Base-by-base conservation (phyloP, 2,888 invertebrate species). In the Graphium colonna region DNA sequence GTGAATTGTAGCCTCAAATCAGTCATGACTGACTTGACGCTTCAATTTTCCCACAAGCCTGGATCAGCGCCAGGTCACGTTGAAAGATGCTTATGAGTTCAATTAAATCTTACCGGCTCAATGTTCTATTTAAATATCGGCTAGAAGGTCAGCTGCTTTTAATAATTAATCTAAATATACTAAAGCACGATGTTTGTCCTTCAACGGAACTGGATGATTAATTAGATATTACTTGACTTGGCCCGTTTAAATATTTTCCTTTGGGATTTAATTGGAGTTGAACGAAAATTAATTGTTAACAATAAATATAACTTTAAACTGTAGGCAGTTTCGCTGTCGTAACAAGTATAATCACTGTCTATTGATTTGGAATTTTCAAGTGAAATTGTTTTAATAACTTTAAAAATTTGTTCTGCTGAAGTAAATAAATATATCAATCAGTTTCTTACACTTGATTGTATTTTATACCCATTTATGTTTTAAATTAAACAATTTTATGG, bases 1-100 rank as follows among this genome's bases (percentile, higher is more conserved):
- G n/a, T n/a, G n/a, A n/a, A n/a, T n/a, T n/a, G n/a, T n/a, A n/a
- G n/a, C n/a, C n/a, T n/a, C n/a, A n/a, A n/a, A n/a, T 43, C 15
- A 18, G 9, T 33, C 41, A 41, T 21, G 13, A 36, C 28, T 18
- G 16, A 31, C 31, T 40, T 40, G 63, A 57, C 59, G 64, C 67
- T 64, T 67, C 70, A 73, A 74, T 79, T n/a, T n/a, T n/a, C n/a
- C 75, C 71, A 62, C 66, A 68, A 72, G 74, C 65, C 78, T 78
- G 79, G 79, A 75, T 58, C 65, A 71, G 76, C 76, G 81, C 82
- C 82, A 81, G 77, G 71, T 65, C 64, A 64, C 70, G 71, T 69
- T 61, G 61, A 63, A 50, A 13, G 77, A 78, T 73, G 73, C n/a
- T 77, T 76, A 82, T 76, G 71, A n/a, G 70, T 73, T 82, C 82